Conservation (phyloP, 2,113 vertebrate species). For the Upupa epops region DNA sequence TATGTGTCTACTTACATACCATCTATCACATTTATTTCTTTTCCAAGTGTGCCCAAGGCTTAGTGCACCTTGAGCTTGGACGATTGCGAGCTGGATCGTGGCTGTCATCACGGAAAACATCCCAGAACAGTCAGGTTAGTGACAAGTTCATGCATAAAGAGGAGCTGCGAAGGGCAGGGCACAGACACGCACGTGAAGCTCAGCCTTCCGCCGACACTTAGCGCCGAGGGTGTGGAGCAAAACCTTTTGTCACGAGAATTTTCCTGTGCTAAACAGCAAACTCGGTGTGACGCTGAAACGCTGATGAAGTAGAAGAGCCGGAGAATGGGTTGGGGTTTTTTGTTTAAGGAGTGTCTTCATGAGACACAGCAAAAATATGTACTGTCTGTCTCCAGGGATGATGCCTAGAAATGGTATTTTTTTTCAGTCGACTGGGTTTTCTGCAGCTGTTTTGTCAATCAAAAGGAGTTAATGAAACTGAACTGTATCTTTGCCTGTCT, state of each 20-base stretch:
- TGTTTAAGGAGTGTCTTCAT: not conserved
- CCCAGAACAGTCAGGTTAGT: conserved; percentile 86
- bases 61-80: conserved; percentile 89
- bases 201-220: not conserved
- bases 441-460: conserved; percentile 48
- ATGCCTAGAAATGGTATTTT: not conserved
- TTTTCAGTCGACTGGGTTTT: not conserved
- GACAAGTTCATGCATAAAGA: not conserved
- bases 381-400: not conserved
- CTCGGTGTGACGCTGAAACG: not conserved
- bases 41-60: conserved; percentile 89
- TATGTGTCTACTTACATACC: not conserved
- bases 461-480: not conserved
- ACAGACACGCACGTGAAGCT: not conserved
- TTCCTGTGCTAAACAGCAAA: not conserved
- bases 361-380: not conserved
- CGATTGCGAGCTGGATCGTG: conserved; percentile 89
- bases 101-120: conserved; percentile 81
- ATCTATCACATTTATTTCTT: not conserved
- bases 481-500: not conserved
- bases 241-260: not conserved
- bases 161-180: not conserved
- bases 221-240: not conserved
- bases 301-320: not conserved
- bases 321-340: not conserved